phyloP scores from a whole-genome alignment of 2,888 invertebrate species.

The Drosophila lutescens region DNA sequence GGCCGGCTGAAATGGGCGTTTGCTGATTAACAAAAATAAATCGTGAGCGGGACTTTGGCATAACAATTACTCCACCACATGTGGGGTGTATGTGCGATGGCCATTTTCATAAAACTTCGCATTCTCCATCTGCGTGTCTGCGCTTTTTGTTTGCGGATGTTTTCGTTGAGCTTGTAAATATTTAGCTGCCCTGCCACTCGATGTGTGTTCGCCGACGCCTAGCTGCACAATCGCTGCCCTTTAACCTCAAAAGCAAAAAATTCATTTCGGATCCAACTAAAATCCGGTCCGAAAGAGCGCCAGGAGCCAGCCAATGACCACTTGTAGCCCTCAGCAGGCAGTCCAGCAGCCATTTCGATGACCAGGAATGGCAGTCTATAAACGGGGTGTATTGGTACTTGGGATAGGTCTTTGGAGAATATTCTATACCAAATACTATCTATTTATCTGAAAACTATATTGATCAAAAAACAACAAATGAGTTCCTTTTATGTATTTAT shows the following conservation, averaged over 20 bases:
- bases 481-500: too few relatives aligned
- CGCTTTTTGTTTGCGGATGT: constrained; percentile 37
- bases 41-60: constrained; percentile 51
- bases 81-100: constrained; percentile 12
- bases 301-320: constrained; percentile 53
- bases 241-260: constrained; percentile 57
- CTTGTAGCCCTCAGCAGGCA: constrained; percentile 76
- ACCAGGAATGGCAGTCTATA: background rate
- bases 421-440: too few relatives aligned
- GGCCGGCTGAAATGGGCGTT: constrained; percentile 22
- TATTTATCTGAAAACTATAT: too few relatives aligned
- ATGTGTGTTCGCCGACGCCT: constrained; percentile 15
- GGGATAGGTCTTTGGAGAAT: too few relatives aligned
- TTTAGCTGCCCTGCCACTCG: constrained; percentile 46
- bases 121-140: constrained; percentile 34
- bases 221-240: constrained; percentile 51
- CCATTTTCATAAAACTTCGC: constrained; percentile 59
- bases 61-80: constrained; percentile 52
- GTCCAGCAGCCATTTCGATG: constrained; percentile 45
- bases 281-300: constrained; percentile 14
- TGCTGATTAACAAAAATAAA: constrained; percentile 67
- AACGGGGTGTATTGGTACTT: background rate
- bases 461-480: too few relatives aligned
- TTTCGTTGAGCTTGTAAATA: constrained; percentile 53
- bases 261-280: constrained; percentile 22